A percentile compares a stretch with the other conserved stretches of the same genome.
Conservation (phyloP, 2,888 invertebrate species). For the Ptilodon capucinus region DNA sequence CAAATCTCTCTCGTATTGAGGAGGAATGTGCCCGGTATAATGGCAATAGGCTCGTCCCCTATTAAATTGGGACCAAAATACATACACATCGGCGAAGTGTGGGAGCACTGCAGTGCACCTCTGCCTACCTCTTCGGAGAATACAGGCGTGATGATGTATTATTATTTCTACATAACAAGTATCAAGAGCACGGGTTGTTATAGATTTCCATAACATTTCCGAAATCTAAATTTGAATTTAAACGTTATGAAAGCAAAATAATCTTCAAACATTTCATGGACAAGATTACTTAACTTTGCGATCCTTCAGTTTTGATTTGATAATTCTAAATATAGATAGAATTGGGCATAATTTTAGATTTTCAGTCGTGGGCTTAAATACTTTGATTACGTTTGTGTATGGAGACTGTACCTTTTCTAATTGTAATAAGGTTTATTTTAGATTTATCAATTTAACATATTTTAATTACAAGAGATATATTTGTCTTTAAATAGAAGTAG, state of each 20-base stretch:
- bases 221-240: not conserved
- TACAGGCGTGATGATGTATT: too few species aligned
- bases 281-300: not conserved
- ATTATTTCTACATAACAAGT: too few species aligned
- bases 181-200: too few species aligned
- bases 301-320: not conserved
- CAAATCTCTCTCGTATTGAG: too few species aligned
- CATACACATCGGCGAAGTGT: too few species aligned
- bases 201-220: not conserved
- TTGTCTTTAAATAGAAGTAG: too few species aligned
- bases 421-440: not conserved
- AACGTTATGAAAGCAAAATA: not conserved
- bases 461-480: too few species aligned
- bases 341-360: slow-evolving; percentile 1
- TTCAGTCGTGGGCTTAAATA: not conserved
- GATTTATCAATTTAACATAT: not conserved
- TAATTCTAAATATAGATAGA: not conserved
- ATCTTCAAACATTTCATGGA: not conserved
- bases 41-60: too few species aligned
- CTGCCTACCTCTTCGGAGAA: too few species aligned
- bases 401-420: not conserved
- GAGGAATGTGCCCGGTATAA: too few species aligned
- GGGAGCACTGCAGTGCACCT: too few species aligned
- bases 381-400: not conserved
- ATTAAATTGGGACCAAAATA: too few species aligned